Percentiles rank a stretch among this genome's conserved stretches.
These are phyloP conservation scores for Vollenhovia emeryi DNA, from an alignment of 1,140 invertebrate species.

Conservation along the genomic window DNA sequence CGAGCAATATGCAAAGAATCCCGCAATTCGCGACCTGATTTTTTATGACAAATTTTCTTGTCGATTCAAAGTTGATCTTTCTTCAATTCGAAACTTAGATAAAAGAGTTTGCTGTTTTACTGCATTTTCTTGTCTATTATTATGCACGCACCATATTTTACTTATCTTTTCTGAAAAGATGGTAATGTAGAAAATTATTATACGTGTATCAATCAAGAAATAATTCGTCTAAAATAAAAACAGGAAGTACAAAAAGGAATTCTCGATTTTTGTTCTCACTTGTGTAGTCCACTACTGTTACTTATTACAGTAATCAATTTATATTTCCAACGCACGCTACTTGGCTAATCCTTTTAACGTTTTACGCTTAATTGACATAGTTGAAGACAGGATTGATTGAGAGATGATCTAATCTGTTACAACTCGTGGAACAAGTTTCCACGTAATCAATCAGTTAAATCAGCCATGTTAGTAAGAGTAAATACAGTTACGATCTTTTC, in stretches of 20 bases:
- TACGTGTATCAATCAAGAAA: neutral
- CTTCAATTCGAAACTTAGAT: neutral
- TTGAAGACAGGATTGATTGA: slow-evolving; percentile 27
- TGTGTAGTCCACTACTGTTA: neutral
- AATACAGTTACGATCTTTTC: neutral
- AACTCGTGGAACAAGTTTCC: neutral
- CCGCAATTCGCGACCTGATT: neutral
- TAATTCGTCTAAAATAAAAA: neutral
- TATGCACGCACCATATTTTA: neutral
- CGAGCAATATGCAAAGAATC: neutral
- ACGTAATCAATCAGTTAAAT: neutral
- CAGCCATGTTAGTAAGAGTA: neutral
- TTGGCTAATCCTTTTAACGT: neutral
- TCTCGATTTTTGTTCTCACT: neutral
- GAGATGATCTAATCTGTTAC: slow-evolving; percentile 17
- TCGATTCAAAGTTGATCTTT: neutral
- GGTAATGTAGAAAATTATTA: neutral
- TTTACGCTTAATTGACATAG: neutral
- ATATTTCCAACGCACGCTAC: neutral
- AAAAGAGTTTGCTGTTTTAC: neutral
- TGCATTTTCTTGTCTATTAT: neutral
- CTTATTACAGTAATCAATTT: neutral
- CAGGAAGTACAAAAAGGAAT: too few relatives aligned
- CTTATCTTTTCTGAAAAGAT: neutral
- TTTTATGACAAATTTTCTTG: neutral